Conservation (phyloP, 2,888 invertebrate species). For the Nomada fucata region DNA sequence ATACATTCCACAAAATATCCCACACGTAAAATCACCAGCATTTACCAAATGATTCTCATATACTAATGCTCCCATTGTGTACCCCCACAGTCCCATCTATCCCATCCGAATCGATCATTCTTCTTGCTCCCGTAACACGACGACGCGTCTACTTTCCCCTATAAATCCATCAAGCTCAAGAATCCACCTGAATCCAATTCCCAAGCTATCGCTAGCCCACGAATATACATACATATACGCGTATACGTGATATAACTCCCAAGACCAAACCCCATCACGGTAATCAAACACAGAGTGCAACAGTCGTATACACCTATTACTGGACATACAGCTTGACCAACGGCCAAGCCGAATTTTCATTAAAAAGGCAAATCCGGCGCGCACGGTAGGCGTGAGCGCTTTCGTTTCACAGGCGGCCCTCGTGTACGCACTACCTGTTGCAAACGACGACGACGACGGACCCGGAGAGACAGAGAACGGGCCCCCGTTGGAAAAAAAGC, state of each 20-base stretch:
- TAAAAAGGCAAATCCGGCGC: conserved; percentile 28
- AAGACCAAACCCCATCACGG: background rate
- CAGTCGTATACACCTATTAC: too few species aligned
- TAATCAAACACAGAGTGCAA: conserved; percentile 1
- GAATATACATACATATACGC: too few species aligned
- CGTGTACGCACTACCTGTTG: conserved; percentile 66
- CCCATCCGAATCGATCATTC: background rate
- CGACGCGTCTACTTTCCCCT: conserved; percentile 14
- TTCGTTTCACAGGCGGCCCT: conserved; percentile 55
- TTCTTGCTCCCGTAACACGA: background rate
- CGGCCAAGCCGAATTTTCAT: conserved; percentile 33
- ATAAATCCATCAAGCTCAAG: conserved; percentile 24
- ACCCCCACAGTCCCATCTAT: too few species aligned
- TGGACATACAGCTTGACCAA: too few species aligned
- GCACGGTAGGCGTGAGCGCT: conserved; percentile 58
- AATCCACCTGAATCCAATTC: conserved; percentile 20
- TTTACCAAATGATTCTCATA: too few species aligned
- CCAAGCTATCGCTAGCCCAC: background rate
- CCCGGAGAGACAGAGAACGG: conserved; percentile 18
- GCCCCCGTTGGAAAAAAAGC: conserved; percentile 18
- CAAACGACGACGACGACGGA: conserved; percentile 22
- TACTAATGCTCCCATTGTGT: too few species aligned
- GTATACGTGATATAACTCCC: background rate
- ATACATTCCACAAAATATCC: too few species aligned
- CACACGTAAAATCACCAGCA: too few species aligned